These are phyloP conservation scores for Corythucha ciliata DNA, from an alignment of 2,888 invertebrate species.

Conservation along the genomic window DNA sequence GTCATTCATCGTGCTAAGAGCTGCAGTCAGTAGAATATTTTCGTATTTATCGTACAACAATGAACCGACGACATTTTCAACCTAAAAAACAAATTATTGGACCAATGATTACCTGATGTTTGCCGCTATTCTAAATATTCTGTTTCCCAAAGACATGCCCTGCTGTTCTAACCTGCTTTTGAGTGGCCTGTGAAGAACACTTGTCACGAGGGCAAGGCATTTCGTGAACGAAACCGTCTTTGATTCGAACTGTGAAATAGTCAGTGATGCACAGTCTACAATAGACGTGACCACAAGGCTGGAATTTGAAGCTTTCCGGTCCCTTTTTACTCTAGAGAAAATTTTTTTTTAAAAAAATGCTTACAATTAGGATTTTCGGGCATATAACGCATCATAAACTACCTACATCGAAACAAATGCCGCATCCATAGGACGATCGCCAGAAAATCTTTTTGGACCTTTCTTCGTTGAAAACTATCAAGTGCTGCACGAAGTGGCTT, in stretches of 20 bases:
- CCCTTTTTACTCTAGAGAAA: conserved; percentile 39
- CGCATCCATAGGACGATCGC: no score
- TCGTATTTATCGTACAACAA: conserved; percentile 51
- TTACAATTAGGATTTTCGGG: no score
- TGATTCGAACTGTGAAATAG: conserved; percentile 49
- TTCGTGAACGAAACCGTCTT: conserved; percentile 46
- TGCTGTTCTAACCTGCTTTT: conserved; percentile 49
- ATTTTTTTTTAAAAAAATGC: background rate
- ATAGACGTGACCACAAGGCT: conserved; percentile 50
- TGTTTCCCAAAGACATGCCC: no score
- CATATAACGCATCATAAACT: no score
- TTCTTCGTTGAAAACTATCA: no score
- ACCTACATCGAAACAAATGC: no score
- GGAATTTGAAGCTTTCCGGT: conserved; percentile 46
- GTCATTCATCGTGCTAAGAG: conserved; percentile 51
- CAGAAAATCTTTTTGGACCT: no score
- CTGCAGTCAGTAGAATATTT: conserved; percentile 45
- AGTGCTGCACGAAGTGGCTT: no score
- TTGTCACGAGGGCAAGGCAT: conserved; percentile 48
- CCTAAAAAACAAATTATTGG: no score
- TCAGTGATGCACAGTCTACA: conserved; percentile 50
- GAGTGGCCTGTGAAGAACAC: conserved; percentile 47
- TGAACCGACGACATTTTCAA: conserved; percentile 46
- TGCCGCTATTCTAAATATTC: no score
- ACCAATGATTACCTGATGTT: background rate